A percentile compares a stretch with the other conserved stretches of the same genome.
These are phyloP conservation scores for Hippopotamus amphibius DNA, from an alignment of 2,113 vertebrate species.

Conservation along the genomic window DNA sequence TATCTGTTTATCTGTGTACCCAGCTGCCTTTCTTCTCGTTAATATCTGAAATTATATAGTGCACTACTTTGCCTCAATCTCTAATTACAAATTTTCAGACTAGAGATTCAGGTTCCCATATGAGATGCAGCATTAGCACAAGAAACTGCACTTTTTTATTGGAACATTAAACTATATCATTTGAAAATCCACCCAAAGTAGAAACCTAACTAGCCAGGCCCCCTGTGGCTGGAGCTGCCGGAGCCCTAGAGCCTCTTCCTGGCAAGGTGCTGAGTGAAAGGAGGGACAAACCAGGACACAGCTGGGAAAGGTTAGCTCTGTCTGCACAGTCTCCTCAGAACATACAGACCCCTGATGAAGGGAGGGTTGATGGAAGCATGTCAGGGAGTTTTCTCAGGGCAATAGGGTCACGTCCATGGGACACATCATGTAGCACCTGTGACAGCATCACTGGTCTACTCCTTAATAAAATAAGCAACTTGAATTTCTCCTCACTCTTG, in stretches of 20 bases:
- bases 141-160: constrained; percentile 20
- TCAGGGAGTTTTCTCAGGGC: neutral
- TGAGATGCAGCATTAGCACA: neutral
- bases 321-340: neutral
- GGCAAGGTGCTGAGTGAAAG: constrained; percentile 43
- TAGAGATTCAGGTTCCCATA: neutral
- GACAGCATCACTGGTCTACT: neutral
- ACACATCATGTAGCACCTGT: neutral
- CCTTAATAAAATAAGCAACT: constrained; percentile 37
- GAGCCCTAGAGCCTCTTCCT: neutral
- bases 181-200: constrained; percentile 42
- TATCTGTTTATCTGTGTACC: neutral
- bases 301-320: constrained; percentile 56
- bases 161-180: neutral
- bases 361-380: neutral
- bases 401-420: neutral
- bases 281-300: constrained; percentile 2
- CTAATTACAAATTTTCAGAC: neutral
- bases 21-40: neutral
- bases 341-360: neutral
- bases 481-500: neutral
- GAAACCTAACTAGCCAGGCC: constrained; percentile 61
- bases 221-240: neutral
- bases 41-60: neutral
- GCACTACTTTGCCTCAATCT: neutral